A percentile compares a stretch with the other conserved stretches of the same genome.
Evolutionary conservation across 2,888 invertebrate species (phyloP).

Genomic region (Physocephala rufipes): DNA sequence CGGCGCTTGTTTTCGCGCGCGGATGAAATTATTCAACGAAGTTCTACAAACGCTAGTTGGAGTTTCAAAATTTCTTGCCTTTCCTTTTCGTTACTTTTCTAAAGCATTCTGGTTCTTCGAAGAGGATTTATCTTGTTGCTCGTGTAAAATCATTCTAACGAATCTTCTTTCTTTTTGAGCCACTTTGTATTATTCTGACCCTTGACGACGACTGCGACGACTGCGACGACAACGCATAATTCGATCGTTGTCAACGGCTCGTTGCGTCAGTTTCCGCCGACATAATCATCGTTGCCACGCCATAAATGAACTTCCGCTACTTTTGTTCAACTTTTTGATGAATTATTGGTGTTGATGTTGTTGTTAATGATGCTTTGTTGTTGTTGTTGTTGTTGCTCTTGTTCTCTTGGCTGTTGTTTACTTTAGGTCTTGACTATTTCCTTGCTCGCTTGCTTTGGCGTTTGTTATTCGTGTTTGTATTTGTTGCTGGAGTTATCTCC

Average conservation of each 20-base stretch:
- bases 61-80: neutral
- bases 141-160: too few relatives aligned
- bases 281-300: constrained; percentile 12
- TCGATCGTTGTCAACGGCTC: constrained; percentile 27
- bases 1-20: too few relatives aligned
- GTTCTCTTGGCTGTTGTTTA: too few relatives aligned
- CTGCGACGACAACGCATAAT: too few relatives aligned
- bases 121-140: too few relatives aligned
- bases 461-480: too few relatives aligned
- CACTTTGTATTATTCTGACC: neutral
- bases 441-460: too few relatives aligned
- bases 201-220: too few relatives aligned
- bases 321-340: constrained; percentile 22
- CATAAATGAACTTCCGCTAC: constrained; percentile 27
- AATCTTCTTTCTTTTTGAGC: neutral
- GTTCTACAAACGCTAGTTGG: too few relatives aligned
- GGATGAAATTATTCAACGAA: too few relatives aligned
- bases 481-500: neutral
- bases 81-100: neutral
- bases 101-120: too few relatives aligned
- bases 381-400: constrained; percentile 43
- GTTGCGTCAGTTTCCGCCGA: constrained; percentile 3
- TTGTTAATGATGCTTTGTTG: constrained; percentile 43
- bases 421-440: too few relatives aligned
- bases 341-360: constrained; percentile 42